Evolutionary conservation across 2,888 invertebrate species (phyloP).

Genomic region (Baccha elongata): DNA sequence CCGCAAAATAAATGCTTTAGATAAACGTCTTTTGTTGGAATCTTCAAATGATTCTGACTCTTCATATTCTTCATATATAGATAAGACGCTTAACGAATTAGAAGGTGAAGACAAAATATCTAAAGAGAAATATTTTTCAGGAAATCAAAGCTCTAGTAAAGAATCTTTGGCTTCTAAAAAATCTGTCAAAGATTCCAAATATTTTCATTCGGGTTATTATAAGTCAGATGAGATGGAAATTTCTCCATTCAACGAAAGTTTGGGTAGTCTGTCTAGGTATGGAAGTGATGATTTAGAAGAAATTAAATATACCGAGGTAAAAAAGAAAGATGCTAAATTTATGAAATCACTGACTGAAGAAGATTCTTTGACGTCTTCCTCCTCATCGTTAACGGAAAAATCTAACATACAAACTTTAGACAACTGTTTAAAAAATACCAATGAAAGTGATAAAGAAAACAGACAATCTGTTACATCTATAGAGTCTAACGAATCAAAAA

Average conservation of each 20-base stretch:
- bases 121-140: conserved; percentile 1
- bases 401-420: background rate
- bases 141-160: background rate
- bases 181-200: background rate
- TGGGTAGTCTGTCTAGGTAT: conserved; percentile 30
- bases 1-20: conserved; percentile 75
- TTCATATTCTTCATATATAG: conserved; percentile 46
- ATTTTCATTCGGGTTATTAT: conserved; percentile 28
- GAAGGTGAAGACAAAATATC: conserved; percentile 26
- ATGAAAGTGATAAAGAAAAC: conserved; percentile 76
- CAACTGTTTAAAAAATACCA: conserved; percentile 24
- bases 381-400: conserved; percentile 9
- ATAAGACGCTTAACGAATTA: conserved; percentile 23
- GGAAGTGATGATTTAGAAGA: conserved; percentile 26
- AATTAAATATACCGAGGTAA: conserved; percentile 13
- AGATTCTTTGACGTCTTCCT: background rate
- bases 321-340: background rate
- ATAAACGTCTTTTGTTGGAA: conserved; percentile 75
- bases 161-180: conserved; percentile 16
- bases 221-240: conserved; percentile 24
- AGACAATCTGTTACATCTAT: conserved; percentile 28
- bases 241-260: conserved; percentile 29
- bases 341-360: background rate
- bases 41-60: conserved; percentile 74
- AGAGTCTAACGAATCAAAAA: conserved; percentile 25